Evolutionary conservation across 2,888 invertebrate genomes (phyloP), one percentile per base, ranked within the genome.

Genomic region (Drosophila pegasa): DNA sequence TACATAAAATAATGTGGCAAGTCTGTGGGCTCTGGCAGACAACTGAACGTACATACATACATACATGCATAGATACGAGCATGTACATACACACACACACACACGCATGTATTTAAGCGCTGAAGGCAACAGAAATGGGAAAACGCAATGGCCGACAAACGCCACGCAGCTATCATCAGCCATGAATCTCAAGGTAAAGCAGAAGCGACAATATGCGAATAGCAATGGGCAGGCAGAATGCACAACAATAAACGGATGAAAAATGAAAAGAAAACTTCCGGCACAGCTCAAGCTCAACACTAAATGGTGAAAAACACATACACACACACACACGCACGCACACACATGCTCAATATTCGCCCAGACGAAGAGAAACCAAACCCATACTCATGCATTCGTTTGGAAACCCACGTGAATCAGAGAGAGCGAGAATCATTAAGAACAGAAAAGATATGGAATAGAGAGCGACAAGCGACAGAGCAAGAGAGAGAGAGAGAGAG

Each of bases 121-220:
- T 69, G 57, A 85, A 82, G 85, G 82, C 85, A 85, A 69, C 41
- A 69, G 50, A 65, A 76, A 81, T 79, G 75, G 78, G 80, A 80
- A 83, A 83, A 85, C 82, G 82, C 79, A 83, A 83, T 83, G 86
- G 86, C 86, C 78, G 86, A 86, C 83, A 72, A 86, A 77, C 60
- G 83, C 86, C 83, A 83, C 83, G 83, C 83, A 86, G 78, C 80
- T 77, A 77, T 76, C 77, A 77, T 76, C 77, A 70, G 70, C 67
- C 77, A 73, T 67, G 74, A 74, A 77, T 62, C 64, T 66, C 47
- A 69, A 73, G 76, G 73, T 51, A 73, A 78, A 83, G 76, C 64
- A 83, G 61, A 84, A 77, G 63, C 71, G 67, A 55, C 63, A 72
- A 86, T 75, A 84, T 48, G 61, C 71, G 78, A 80, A 80, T 74